Conservation (phyloP, 1,140 invertebrate genomes). For the Rhagoletis pomonella region DNA sequence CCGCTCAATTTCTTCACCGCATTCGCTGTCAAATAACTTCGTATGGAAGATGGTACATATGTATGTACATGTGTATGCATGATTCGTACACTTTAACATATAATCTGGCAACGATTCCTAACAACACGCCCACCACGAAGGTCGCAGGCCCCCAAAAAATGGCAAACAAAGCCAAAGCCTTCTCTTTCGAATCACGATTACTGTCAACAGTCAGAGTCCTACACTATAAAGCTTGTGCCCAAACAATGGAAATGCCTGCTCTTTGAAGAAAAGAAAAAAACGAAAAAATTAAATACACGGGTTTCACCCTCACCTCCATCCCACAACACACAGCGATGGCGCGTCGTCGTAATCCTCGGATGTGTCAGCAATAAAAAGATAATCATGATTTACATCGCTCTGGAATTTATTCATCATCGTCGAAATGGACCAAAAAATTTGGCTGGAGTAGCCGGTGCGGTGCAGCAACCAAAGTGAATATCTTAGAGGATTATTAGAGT, state of each 20-base stretch:
- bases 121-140: not conserved
- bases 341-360: constrained; percentile 42
- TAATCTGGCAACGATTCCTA: constrained; percentile 10
- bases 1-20: not conserved
- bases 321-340: not conserved
- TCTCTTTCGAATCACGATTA: constrained; percentile 9
- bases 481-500: constrained; percentile 48
- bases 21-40: not conserved
- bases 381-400: constrained; percentile 56
- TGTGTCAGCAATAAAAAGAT: constrained; percentile 56
- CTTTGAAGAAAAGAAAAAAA: not conserved
- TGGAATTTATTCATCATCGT: constrained; percentile 53
- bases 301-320: not conserved
- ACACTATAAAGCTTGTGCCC: not conserved
- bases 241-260: not conserved
- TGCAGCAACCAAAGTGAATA: constrained; percentile 40
- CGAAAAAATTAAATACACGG: not conserved
- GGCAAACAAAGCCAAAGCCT: not conserved
- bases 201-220: constrained; percentile 29
- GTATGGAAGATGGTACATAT: no score
- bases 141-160: not conserved
- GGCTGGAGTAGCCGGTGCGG: not conserved
- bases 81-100: constrained; percentile 38
- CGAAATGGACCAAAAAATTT: not conserved
- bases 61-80: not conserved